Evolutionary conservation across 2,113 vertebrate species (phyloP).

Genomic region (Myiozetetes cayanensis): DNA sequence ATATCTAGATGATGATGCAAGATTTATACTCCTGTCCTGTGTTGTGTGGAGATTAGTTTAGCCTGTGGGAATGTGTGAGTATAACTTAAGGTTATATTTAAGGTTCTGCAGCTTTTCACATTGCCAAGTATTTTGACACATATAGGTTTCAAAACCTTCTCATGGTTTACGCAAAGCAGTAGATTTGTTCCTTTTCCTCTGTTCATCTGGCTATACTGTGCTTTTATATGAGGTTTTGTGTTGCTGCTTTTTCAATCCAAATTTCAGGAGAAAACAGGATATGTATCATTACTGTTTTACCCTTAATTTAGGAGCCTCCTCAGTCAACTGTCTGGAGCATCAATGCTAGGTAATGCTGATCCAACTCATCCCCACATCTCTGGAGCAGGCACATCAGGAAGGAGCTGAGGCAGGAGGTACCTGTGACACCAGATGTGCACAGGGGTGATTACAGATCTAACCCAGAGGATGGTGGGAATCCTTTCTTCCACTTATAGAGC

Average conservation of each 20-base stretch:
- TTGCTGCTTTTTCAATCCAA: background rate
- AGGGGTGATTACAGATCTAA: background rate
- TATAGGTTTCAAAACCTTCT: background rate
- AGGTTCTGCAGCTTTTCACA: background rate
- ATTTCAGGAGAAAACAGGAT: background rate
- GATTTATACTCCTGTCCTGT: background rate
- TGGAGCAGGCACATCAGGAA: background rate
- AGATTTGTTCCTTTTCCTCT: background rate
- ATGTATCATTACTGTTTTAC: background rate
- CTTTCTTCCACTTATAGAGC: background rate
- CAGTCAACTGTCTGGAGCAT: background rate
- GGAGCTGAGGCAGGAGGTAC: background rate
- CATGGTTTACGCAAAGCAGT: background rate
- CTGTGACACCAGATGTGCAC: rapidly evolving
- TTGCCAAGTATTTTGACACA: background rate
- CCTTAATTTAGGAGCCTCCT: background rate
- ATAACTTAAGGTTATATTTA: conserved; percentile 7
- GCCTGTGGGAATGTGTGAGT: background rate
- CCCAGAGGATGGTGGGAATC: background rate
- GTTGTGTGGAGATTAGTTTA: background rate
- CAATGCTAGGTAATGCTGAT: rapidly evolving
- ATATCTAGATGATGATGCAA: background rate
- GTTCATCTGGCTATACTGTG: background rate
- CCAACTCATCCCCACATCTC: background rate
- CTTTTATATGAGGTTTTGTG: background rate